Evolutionary conservation across 2,888 invertebrate genomes (phyloP).

Genomic region (Alitta virens): DNA sequence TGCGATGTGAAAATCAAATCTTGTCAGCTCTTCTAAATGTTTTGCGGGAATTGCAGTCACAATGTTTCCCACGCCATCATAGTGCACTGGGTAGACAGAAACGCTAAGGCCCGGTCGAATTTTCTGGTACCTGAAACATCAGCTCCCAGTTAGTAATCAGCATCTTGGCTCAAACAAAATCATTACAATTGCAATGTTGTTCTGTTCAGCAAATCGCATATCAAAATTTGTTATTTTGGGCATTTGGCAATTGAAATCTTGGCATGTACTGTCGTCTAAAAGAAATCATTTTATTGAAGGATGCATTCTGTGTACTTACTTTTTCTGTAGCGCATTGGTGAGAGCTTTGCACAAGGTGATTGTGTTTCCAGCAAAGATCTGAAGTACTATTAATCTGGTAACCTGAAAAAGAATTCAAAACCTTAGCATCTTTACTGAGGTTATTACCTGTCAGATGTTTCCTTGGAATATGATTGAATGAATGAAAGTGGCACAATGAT

Average conservation of each 20-base stretch:
- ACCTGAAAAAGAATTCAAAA: slow-evolving; percentile 36
- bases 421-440: no score
- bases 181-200: no score
- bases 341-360: slow-evolving; percentile 39
- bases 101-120: slow-evolving; percentile 38
- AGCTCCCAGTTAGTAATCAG: no score
- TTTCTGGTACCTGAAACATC: slow-evolving; percentile 33
- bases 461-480: no score
- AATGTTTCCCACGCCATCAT: slow-evolving; percentile 32
- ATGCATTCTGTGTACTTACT: slow-evolving; percentile 27
- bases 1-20: slow-evolving; percentile 37
- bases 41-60: slow-evolving; percentile 37
- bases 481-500: no score
- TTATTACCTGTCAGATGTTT: no score
- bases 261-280: no score
- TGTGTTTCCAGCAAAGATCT: slow-evolving; percentile 41
- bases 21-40: slow-evolving; percentile 43
- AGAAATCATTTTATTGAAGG: no score
- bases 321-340: slow-evolving; percentile 37
- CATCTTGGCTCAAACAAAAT: no score
- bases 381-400: slow-evolving; percentile 35
- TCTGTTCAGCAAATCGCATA: no score
- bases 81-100: slow-evolving; percentile 36
- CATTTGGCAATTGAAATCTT: no score
- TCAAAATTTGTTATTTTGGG: no score